These are phyloP conservation scores for Lanius collurio DNA, from an alignment of 2,113 vertebrate genomes.

Conservation along the genomic window DNA sequence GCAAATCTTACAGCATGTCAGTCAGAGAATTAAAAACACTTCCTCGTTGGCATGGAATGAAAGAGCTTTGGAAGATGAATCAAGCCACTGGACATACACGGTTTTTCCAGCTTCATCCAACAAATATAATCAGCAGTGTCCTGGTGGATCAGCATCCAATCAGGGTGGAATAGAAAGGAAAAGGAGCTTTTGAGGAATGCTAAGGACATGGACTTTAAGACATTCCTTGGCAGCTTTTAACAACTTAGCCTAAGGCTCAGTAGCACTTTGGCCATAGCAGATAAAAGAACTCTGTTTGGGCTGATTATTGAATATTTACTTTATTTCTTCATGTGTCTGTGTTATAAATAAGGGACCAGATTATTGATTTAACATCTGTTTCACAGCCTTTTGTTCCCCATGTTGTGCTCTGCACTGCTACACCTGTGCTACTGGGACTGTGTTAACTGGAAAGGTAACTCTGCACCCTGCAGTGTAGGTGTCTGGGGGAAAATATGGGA, in stretches of 20 bases:
- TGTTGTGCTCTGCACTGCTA: background rate
- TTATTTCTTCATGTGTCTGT: background rate
- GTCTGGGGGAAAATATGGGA: too few species aligned
- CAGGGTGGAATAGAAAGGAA: background rate
- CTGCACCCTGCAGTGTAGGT: accelerated
- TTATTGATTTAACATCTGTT: too few species aligned
- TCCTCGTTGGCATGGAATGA: background rate
- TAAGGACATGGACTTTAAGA: background rate
- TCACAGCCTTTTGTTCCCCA: background rate
- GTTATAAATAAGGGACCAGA: too few species aligned
- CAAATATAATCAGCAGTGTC: background rate
- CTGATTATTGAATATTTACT: background rate
- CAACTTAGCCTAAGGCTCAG: background rate
- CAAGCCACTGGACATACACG: background rate
- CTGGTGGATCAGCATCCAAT: background rate
- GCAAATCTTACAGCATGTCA: background rate
- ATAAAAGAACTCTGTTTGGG: background rate
- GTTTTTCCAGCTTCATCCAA: background rate
- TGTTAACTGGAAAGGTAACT: background rate
- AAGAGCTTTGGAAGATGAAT: background rate
- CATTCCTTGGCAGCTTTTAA: conserved; percentile 16
- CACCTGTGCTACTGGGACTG: background rate
- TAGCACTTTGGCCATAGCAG: background rate
- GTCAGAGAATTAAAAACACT: background rate
- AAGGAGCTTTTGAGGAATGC: background rate